A percentile compares a stretch with the other conserved stretches of the same genome.
phyloP scores from a whole-genome alignment of 2,888 invertebrate species.

The Antitype chi region DNA sequence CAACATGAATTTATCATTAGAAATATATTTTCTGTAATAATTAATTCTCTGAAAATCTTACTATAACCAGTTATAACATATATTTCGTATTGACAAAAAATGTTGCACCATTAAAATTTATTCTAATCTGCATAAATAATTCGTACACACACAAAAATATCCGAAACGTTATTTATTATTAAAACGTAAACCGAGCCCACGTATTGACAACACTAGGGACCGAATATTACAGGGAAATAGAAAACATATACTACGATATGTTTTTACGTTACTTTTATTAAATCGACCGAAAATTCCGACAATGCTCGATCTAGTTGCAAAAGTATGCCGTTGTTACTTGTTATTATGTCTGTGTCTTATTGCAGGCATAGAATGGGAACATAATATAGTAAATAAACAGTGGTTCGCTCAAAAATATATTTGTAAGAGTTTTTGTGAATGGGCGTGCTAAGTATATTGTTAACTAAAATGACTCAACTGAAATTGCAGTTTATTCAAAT shows the following conservation, averaged over 20 bases:
- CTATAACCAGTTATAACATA: background rate
- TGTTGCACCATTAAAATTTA: background rate
- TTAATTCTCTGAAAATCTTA: fast-evolving
- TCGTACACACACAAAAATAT: background rate
- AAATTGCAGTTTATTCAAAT: too few species aligned
- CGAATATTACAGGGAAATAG: slow-evolving; percentile 35
- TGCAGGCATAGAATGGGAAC: background rate
- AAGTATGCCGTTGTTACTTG: slow-evolving; percentile 12
- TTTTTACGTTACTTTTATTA: slow-evolving; percentile 58
- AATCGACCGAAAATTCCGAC: slow-evolving; percentile 61
- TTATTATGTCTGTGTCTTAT: slow-evolving; percentile 37
- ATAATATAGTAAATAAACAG: too few species aligned
- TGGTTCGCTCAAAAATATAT: too few species aligned
- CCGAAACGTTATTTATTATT: background rate
- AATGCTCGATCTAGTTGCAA: slow-evolving; percentile 22
- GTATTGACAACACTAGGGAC: slow-evolving; percentile 48
- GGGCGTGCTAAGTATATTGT: too few species aligned
- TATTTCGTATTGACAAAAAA: background rate
- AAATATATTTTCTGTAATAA: background rate
- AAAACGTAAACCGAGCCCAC: slow-evolving; percentile 32
- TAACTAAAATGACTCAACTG: too few species aligned
- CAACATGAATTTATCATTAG: background rate
- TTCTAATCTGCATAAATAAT: background rate
- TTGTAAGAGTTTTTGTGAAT: too few species aligned
- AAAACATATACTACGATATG: slow-evolving; percentile 47